Evolutionary conservation across 2,888 invertebrate species (phyloP).

Genomic region (Napeogenes inachia): DNA sequence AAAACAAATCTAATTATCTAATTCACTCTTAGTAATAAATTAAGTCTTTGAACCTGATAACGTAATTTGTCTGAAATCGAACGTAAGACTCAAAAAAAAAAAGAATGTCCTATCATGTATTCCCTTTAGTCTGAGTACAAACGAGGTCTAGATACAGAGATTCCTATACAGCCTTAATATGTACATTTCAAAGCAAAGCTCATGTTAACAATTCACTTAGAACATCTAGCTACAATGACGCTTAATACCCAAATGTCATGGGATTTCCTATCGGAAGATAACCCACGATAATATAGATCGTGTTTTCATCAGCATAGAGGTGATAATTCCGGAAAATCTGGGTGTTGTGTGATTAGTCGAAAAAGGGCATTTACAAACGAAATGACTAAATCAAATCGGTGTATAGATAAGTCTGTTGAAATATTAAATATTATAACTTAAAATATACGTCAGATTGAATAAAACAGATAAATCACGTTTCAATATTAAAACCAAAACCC

Average conservation of each 20-base stretch:
- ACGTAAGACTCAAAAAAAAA: no score
- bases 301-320: constrained; percentile 11
- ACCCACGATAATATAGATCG: constrained; percentile 15
- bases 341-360: background rate
- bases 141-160: background rate
- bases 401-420: no score
- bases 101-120: no score
- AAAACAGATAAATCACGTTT: no score
- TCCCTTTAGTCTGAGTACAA: background rate
- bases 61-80: no score
- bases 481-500: background rate
- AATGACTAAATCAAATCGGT: background rate
- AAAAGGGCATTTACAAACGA: background rate
- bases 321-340: background rate
- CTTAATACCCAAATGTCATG: constrained; percentile 41
- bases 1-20: no score
- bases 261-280: constrained; percentile 49
- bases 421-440: no score
- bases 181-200: constrained; percentile 14
- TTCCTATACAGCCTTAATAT: constrained; percentile 12
- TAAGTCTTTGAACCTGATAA: no score
- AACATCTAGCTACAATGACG: constrained; percentile 31
- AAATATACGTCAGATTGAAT: no score
- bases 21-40: no score
- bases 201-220: constrained; percentile 28